A percentile compares a stretch with the other conserved stretches of the same genome.
Evolutionary conservation across 2,797 vertebrate genomes (phyloP).

Genomic region (Trichosurus vulpecula): DNA sequence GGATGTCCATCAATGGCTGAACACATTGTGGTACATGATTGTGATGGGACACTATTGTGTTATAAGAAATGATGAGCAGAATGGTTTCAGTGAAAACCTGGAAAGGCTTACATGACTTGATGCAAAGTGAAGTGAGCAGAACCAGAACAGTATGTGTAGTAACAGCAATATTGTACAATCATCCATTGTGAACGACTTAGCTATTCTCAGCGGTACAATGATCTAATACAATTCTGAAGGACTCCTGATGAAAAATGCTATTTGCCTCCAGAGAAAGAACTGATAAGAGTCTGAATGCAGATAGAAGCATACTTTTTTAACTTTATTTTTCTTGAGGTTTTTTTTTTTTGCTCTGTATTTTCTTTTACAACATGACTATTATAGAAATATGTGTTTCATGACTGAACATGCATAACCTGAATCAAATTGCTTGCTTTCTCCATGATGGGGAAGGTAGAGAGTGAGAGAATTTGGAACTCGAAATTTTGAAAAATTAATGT

Average conservation of each 20-base stretch:
- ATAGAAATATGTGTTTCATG: background rate
- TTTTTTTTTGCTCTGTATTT: background rate
- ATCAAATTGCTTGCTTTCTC: background rate
- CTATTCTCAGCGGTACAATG: background rate
- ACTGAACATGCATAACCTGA: background rate
- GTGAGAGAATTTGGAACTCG: background rate
- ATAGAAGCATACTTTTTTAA: background rate
- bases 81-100: too few relatives aligned
- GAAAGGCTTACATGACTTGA: too few relatives aligned
- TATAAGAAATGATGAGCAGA: too few relatives aligned
- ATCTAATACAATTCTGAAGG: background rate
- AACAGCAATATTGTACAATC: background rate
- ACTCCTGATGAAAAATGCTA: background rate
- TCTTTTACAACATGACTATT: background rate
- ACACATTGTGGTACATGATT: too few relatives aligned
- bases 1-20: too few relatives aligned
- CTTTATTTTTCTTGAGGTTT: background rate
- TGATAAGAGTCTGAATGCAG: background rate
- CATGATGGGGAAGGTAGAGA: background rate
- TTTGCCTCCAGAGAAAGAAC: background rate
- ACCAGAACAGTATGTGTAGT: background rate
- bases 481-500: background rate
- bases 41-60: too few relatives aligned
- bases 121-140: too few relatives aligned
- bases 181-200: background rate